phyloP scores from a whole-genome alignment of 2,888 invertebrate species.

The Onchidella celtica region DNA sequence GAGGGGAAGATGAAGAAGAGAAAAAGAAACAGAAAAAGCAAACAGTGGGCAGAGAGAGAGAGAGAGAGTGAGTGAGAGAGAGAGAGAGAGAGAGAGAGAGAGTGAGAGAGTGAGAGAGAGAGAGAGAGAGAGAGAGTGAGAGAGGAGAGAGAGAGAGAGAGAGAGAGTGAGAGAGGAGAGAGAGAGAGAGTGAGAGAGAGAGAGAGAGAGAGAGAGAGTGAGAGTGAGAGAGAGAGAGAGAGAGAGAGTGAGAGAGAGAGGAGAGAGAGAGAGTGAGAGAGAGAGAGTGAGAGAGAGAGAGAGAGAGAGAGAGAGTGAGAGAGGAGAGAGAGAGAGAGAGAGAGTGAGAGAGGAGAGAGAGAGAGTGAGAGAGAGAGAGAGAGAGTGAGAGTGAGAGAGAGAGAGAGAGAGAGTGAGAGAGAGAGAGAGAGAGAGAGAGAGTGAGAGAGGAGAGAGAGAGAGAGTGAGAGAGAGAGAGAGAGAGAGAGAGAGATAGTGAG shows the following conservation, averaged over 20 bases:
- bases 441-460: neutral
- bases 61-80: neutral
- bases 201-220: too few relatives aligned
- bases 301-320: neutral
- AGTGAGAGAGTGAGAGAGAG: neutral
- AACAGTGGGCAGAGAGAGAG: neutral
- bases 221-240: too few relatives aligned
- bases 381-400: slow-evolving; percentile 14
- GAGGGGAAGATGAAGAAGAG: neutral
- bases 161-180: too few relatives aligned
- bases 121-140: too few relatives aligned
- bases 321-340: too few relatives aligned
- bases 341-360: neutral
- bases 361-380: neutral
- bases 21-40: neutral
- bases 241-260: too few relatives aligned
- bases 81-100: slow-evolving; percentile 19
- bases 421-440: neutral
- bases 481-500: too few relatives aligned
- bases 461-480: neutral
- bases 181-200: too few relatives aligned
- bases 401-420: neutral
- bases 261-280: too few relatives aligned
- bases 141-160: too few relatives aligned
- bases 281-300: too few relatives aligned